Evolutionary conservation across 2,113 vertebrate genomes (phyloP), one percentile per base, ranked within the genome.

Genomic region (Hiodon alosoides): DNA sequence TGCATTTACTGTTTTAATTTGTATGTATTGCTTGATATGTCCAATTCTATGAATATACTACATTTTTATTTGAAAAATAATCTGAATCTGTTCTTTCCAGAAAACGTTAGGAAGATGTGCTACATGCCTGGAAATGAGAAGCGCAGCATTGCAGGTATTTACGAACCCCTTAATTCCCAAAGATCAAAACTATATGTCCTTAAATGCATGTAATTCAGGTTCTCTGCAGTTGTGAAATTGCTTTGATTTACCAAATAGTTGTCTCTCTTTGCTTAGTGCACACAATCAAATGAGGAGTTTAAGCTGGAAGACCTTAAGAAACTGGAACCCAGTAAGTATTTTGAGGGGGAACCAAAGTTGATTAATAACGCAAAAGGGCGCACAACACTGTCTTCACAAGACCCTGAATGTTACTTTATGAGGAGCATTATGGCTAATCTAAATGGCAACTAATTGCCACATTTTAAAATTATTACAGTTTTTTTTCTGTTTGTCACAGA

Each of bases 251-350:
- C 58, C 13, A 66, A 68, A 8, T 9, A 61, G 51, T 72, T 31
- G 46, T 62, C 52, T 60, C 50, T 76, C 3, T 76, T n/a, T 61
- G 7, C 17, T 55, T 61, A 98, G 96, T 95, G 94, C 83, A 91
- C 94, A 55, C 95, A 97, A 79, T 92, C 93, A 4, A 92, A 94
- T 81, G 96, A 98, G 72, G 96, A 94, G 67, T 98, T 99, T 90
- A 95, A 94, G 82, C 89, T 98, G 78, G 97, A 98, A 87, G 97
- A 98, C 79, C 86, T 99, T 85, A 99, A 98, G 89, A 96, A 94
- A 88, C 85, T 99, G 90, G 97, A 99, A 87, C 93, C 91, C 87
- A 95, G 97, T 98, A 89, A 83, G 82, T 83, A 57, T 47, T 50
- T 77, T 51, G 4, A 1, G 31, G 62, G 54, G 51, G 1, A 14